Conservation (phyloP, 1,140 invertebrate genomes). For the Diprion similis region DNA sequence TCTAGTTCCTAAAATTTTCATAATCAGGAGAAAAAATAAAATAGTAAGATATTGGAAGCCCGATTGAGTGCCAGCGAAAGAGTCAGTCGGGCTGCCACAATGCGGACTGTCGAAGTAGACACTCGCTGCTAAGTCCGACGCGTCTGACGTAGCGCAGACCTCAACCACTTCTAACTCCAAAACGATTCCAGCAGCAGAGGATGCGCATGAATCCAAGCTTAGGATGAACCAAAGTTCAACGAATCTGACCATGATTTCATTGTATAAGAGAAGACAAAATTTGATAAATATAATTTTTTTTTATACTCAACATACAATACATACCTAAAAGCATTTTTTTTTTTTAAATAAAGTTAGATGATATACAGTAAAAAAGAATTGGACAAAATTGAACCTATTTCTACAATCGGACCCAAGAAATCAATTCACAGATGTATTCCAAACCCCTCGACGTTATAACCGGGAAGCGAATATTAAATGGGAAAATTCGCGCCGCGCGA, state of each 20-base stretch:
- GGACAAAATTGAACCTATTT: constrained; percentile 11
- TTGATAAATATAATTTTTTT: too few relatives aligned
- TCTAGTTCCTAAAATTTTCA: too few relatives aligned
- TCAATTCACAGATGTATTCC: constrained; percentile 17
- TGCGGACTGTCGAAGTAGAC: not conserved
- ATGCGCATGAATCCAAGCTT: too few relatives aligned
- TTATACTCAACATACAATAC: not conserved
- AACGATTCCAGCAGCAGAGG: too few relatives aligned
- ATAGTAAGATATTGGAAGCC: not conserved
- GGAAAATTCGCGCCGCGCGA: constrained; percentile 20
- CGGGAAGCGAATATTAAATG: constrained; percentile 16
- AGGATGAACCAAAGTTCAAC: too few relatives aligned
- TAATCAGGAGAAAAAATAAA: not conserved
- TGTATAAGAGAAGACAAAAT: too few relatives aligned
- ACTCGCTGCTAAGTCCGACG: not conserved
- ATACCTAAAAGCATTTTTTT: too few relatives aligned
- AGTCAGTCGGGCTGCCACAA: not conserved
- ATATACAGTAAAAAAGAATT: constrained; percentile 10
- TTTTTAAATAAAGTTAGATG: not conserved
- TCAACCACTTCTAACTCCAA: too few relatives aligned
- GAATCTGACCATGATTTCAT: too few relatives aligned
- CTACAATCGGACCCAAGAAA: constrained; percentile 19
- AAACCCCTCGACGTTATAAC: constrained; percentile 3
- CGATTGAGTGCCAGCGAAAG: not conserved
- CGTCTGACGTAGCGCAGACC: not conserved